These are phyloP conservation scores for Dissostichus mawsoni DNA, from an alignment of 2,113 vertebrate species.

Conservation along the genomic window DNA sequence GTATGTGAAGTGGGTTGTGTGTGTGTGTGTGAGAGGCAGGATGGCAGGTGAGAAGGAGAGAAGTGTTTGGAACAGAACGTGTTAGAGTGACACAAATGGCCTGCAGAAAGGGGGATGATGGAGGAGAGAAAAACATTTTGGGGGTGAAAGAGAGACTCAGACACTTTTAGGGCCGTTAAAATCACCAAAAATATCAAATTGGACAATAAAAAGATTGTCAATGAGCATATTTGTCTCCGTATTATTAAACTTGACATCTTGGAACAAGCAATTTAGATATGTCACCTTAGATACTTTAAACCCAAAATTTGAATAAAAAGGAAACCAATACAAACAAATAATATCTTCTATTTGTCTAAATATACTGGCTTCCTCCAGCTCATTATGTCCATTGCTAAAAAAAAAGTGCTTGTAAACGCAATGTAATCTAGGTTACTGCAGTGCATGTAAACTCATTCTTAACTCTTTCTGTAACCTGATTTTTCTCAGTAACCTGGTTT, in stretches of 20 bases:
- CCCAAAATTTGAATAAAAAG: not conserved
- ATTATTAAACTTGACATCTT: too few species aligned
- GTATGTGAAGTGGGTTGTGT: conserved; percentile 33
- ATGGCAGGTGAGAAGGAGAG: conserved; percentile 67
- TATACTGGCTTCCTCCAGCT: not conserved
- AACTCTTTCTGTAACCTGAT: conserved; percentile 7
- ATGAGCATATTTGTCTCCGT: not conserved
- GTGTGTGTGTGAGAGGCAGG: conserved; percentile 36
- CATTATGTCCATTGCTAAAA: not conserved
- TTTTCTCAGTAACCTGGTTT: conserved; percentile 10
- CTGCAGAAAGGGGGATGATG: conserved; percentile 28
- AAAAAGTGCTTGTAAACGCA: not conserved
- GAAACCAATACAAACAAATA: not conserved
- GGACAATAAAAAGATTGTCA: not conserved
- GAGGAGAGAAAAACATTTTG: not conserved
- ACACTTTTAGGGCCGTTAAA: not conserved
- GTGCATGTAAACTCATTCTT: not conserved
- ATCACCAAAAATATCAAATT: conserved; percentile 2
- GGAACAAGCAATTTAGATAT: not conserved
- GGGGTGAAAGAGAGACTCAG: not conserved
- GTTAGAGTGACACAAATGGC: conserved; percentile 69
- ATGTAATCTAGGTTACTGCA: conserved; percentile 1
- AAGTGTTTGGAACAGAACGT: conserved; percentile 64
- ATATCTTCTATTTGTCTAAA: not conserved
- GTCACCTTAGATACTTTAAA: not conserved